Evolutionary conservation across 1,140 invertebrate genomes (phyloP), one percentile per base, ranked within the genome.

Genomic region (Marisa cornuarietis): DNA sequence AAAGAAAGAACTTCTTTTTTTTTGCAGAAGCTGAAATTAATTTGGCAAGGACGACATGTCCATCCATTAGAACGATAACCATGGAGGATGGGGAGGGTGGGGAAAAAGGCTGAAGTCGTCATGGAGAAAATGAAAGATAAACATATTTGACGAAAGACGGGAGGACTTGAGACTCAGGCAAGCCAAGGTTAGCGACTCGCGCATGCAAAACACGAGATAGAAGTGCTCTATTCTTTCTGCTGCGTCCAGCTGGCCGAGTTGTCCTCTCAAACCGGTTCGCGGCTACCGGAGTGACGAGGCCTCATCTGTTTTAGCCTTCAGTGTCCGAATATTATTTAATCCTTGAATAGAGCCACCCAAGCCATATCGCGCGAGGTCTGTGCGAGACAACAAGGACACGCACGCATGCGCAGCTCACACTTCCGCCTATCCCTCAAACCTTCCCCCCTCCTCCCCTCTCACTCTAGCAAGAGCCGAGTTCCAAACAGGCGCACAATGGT

Each of bases 91-190:
- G 8, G 54, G 11, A 18, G 54, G 54, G 54, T 58, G 54, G 54
- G 54, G 54, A 8, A 58, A n/a, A 18, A 58, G 54, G 54, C 11
- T 58, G 54, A 68, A 13, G 65, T 68, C 13, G 65, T 68, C 65
- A 68, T n/a, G 65, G 65, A 68, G 65, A 68, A 68, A 68, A 68
- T 68, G 65, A 68, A 68, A 68, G 65, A 68, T 68, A 68, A 68
- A 68, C 65, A 68, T 31, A 68, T 68, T 68, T 68, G 65, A 31
- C 26, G 65, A 31, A 68, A 31, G 65, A 68, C 65, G 11, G 65
- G 65, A 68, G 65, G 26, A 31, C 4, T 58, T 58, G 65, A 68
- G 11, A 68, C 65, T n/a, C 13, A 6, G n/a, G 22, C 26, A 31
- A 22, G n/a, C 10, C 13, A n/a, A 11, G 26, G 22, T 68, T 24